Conservation (phyloP, 2,113 vertebrate genomes). For the Spilogale gracilis region DNA sequence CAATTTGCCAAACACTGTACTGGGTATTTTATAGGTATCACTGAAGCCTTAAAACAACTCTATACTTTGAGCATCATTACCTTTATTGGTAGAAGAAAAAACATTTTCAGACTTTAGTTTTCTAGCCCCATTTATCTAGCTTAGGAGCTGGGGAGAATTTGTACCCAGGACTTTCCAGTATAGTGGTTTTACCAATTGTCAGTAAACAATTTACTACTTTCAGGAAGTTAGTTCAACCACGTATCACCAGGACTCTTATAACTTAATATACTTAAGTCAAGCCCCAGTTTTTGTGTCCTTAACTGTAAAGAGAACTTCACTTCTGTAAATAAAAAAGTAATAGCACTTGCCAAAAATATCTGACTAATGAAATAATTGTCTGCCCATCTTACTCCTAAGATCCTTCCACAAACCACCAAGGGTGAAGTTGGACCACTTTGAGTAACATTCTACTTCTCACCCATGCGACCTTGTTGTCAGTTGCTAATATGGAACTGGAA, state of each 20-base stretch:
- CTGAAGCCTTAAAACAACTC: neutral
- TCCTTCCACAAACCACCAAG: neutral
- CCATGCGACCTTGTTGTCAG: neutral
- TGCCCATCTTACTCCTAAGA: neutral
- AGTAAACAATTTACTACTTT: neutral
- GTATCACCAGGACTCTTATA: neutral
- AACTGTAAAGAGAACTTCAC: neutral
- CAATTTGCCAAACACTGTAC: neutral
- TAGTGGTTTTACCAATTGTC: neutral
- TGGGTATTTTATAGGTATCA: neutral
- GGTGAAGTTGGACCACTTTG: neutral
- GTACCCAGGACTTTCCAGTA: neutral
- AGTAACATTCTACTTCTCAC: neutral
- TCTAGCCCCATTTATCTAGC: neutral
- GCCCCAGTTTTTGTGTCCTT: neutral
- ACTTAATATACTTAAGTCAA: neutral
- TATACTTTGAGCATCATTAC: neutral
- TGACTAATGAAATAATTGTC: neutral
- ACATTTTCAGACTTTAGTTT: neutral
- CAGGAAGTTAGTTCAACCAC: neutral
- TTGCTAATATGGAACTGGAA: accelerated
- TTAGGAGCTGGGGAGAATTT: neutral
- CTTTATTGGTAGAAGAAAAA: neutral
- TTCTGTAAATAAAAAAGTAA: neutral
- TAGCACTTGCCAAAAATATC: neutral